Evolutionary conservation across 2,797 vertebrate species (phyloP), one percentile per base, ranked within the genome.

Genomic region (Typhlichthys eigenmanni): DNA sequence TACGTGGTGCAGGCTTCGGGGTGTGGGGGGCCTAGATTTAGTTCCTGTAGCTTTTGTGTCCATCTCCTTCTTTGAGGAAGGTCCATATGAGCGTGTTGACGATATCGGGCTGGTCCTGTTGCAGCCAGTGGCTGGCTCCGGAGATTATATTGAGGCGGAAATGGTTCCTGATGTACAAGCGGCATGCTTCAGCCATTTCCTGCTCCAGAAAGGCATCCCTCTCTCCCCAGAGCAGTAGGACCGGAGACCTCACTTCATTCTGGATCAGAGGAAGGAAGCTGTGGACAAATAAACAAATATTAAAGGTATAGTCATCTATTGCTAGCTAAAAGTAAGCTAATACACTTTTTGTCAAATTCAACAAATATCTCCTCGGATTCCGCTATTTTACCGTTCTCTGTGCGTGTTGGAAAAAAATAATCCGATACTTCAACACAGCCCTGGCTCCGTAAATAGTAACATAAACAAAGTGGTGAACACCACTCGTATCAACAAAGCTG

Each of bases 81-180:
- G 95, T 98, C 97, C 97, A 98, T 91, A 98, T 98, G 87, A 99
- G 91, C 71, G 95, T 96, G 90, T 98, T 99, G 57, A 98, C 96
- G 59, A 97, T 95, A 62, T 99, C 95, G 0, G 97, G 96, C 87
- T 98, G 96, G 88, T 98, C 96, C 89, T 99, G 96, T 87, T 98
- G 97, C 82, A 98, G 94, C 96, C 97, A 98, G 50, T 99, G 97
- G 64, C 97, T 97, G 68, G 96, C 95, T 60, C 95, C 94, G 10
- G 96, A 96, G 71, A 99, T 94, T 84, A 98, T 93, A 79, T 95
- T 96, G 75, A 99, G 93, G 69, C 95, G 93, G 89, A 99, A 98
- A 75, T 95, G 95, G 75, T 96, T 98, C 85, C 94, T 93, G 78
- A 98, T 95, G 81, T 98, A 96, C 64, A 95, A 90, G 47, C 96